phyloP scores from a whole-genome alignment of 2,888 invertebrate genomes.

The Rhamphomyia laevipes region DNA sequence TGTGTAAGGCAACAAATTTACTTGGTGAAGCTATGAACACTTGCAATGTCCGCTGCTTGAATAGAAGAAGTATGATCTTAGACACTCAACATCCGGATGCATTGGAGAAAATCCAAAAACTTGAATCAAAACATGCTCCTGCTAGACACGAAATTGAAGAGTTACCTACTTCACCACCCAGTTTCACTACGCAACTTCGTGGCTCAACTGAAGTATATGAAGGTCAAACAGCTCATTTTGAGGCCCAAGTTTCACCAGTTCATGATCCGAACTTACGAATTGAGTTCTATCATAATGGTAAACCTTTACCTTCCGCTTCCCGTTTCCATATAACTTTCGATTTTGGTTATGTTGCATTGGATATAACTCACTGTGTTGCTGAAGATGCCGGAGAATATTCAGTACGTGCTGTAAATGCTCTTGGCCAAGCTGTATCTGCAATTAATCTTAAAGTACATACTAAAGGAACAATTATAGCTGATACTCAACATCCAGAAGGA shows the following conservation, averaged over 20 bases:
- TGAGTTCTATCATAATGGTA: constrained; percentile 87
- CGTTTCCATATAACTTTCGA: constrained; percentile 93
- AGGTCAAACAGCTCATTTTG: constrained; percentile 90
- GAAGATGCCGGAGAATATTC: constrained; percentile 95
- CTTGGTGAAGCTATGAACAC: constrained; percentile 91
- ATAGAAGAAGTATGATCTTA: constrained; percentile 70
- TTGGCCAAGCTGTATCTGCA: constrained; percentile 78
- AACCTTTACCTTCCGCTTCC: constrained; percentile 78
- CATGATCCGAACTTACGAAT: constrained; percentile 82
- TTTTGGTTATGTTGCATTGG: constrained; percentile 93
- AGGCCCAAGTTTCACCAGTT: constrained; percentile 83
- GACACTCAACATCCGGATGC: constrained; percentile 91
- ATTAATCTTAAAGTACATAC: constrained; percentile 73
- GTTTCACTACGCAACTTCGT: constrained; percentile 74
- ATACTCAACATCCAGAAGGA: constrained; percentile 90
- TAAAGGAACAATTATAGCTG: constrained; percentile 72
- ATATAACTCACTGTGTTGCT: constrained; percentile 85
- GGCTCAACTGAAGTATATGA: constrained; percentile 82
- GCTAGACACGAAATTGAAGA: constrained; percentile 73
- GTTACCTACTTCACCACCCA: constrained; percentile 64
- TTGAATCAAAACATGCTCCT: constrained; percentile 79
- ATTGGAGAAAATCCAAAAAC: constrained; percentile 75
- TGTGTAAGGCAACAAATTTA: constrained; percentile 89
- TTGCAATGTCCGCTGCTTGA: constrained; percentile 75
- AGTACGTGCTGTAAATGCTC: constrained; percentile 80